These are phyloP conservation scores for Andrena bicolor DNA, from an alignment of 2,888 invertebrate species.

Conservation along the genomic window DNA sequence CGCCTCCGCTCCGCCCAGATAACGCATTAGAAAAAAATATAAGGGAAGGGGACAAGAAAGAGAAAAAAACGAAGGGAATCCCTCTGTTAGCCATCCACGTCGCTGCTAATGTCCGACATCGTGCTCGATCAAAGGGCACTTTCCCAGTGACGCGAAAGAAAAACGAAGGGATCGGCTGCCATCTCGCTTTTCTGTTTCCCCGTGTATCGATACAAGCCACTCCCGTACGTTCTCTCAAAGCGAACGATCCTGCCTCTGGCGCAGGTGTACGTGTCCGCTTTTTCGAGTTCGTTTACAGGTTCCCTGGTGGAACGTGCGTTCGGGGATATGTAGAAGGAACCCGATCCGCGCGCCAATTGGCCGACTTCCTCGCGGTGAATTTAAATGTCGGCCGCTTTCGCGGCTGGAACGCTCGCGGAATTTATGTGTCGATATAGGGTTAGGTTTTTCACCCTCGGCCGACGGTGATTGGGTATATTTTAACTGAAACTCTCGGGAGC, in stretches of 20 bases:
- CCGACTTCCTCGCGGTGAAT: slow-evolving; percentile 27
- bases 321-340: slow-evolving; percentile 3
- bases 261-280: slow-evolving; percentile 5
- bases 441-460: slow-evolving; percentile 11
- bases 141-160: slow-evolving; percentile 1
- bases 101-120: slow-evolving; percentile 47
- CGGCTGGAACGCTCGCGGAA: neutral
- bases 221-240: neutral
- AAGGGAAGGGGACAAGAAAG: neutral
- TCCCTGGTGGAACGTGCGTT: neutral
- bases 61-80: neutral
- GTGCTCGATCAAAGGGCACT: slow-evolving; percentile 44
- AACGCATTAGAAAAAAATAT: slow-evolving; percentile 42
- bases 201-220: neutral
- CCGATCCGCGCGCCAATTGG: slow-evolving; percentile 7
- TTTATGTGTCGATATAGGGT: slow-evolving; percentile 1
- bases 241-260: neutral
- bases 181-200: neutral
- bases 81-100: slow-evolving; percentile 29
- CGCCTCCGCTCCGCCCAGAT: slow-evolving; percentile 35
- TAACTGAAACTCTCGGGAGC: neutral
- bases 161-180: neutral
- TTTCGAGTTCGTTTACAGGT: slow-evolving; percentile 24
- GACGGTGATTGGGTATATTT: neutral
- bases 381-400: slow-evolving; percentile 16